Base-by-base conservation (phyloP, 2,113 vertebrate genomes). In the Chrysemys picta region DNA sequence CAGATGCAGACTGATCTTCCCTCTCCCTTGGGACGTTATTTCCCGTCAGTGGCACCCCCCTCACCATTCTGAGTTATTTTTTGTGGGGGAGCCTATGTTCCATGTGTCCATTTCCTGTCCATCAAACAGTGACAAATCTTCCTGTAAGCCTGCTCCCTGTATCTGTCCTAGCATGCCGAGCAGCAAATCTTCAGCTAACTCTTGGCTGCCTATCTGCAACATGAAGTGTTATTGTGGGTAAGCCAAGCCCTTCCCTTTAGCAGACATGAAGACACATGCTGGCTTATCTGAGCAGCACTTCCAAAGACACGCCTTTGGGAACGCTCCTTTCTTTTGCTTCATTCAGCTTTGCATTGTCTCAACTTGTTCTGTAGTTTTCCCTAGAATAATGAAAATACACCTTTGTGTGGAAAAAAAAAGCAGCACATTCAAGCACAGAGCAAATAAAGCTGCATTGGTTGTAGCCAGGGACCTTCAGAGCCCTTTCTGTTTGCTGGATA, bases 251-350 rank as follows among this genome's bases (percentile, higher is more conserved):
- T 97, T 96, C 97, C 97, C 97, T 95, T 89, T 75, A 42, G 90
- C 95, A 54, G 91, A 53, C 98, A 90, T 97, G 98, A 96, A 97
- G 90, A 84, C 78, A 98, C 98, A 97, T 21, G 98, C 97, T 16
- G 94, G 75, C 53, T 96, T 97, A 94, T 98, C 97, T 50, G 90
- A 94, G 97, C 89, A 5, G 93, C 79, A 11, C 62, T 95, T 97
- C 92, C 91, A 89, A 75, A 80, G 84, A 24, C 95, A 82, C 97
- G 94, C 97, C 98, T 98, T 96, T 96, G 97, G 96, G 97, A 97
- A 93, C 21, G 9, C 88, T 96, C 87, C 92, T 94, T 79, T 76
- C 92, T 89, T 47, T 45, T 72, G 95, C 94, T 96, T 88, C 25
- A 13, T 89, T 95, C 95, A 87, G 97, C 94, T 94, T 52, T n/a